Evolutionary conservation across 2,113 vertebrate species (phyloP), one percentile per base, ranked within the genome.

Genomic region (Tor tambroides): DNA sequence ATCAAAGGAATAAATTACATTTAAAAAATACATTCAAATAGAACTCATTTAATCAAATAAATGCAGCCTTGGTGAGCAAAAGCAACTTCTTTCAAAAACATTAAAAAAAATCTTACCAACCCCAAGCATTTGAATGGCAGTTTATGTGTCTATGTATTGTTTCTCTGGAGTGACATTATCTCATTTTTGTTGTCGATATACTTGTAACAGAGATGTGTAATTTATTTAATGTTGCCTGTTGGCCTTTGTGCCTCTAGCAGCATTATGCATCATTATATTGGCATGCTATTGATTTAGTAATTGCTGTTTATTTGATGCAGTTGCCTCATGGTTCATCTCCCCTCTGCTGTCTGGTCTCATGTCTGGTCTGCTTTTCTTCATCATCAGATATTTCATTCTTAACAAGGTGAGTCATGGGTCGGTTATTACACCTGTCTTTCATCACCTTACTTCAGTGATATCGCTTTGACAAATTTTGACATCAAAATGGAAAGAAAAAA

Each of bases 311-410:
- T 87, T 91, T 90, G 59, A 90, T 90, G 86, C 93, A 99, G 98
- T 99, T 94, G 93, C 98, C 14, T 99, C 98, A 72, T 99, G 98
- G 98, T 99, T 99, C 95, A 98, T 99, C 95, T 99, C 98, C 56
- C 98, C 98, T 14, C 92, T 99, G 89, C 96, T 99, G 86, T 99
- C 98, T 92, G 98, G 98, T 87, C 93, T 99, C 91, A 99, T 99
- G 98, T 99, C 98, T 92, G 98, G 97, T 65, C 75, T 97, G 75
- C 97, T 99, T 38, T 99, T 99, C 92, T 87, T 97, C 88, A 93
- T 98, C 91, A 99, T 99, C 93, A 96, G 97, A 94, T 96, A 96
- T 93, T 98, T 97, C 94, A 99, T 99, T 94, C 96, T 99, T 89
- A 97, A 90, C 89, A 99, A 99, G 97, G 98, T 99, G 94, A 92